These are phyloP conservation scores for Acromyrmex echinatior DNA, from an alignment of 1,140 invertebrate species.

Conservation along the genomic window DNA sequence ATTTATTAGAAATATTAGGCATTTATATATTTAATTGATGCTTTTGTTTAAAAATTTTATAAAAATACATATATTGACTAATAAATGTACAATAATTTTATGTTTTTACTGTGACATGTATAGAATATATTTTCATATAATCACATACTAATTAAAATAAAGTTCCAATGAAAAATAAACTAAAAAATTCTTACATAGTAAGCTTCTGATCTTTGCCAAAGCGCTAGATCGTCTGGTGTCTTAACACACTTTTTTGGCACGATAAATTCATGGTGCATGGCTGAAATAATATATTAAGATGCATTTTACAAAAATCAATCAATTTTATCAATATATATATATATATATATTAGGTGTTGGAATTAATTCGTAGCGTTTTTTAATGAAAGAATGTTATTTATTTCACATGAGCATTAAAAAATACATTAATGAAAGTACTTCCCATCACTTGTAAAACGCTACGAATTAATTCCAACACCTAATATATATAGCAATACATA, in stretches of 20 bases:
- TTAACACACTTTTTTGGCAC: slow-evolving; percentile 91
- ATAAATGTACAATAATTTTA: too few relatives aligned
- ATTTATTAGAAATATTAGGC: too few relatives aligned
- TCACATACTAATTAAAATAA: slow-evolving; percentile 21
- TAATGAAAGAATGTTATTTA: too few relatives aligned
- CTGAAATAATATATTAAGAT: slow-evolving; percentile 71
- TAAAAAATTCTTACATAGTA: slow-evolving; percentile 89
- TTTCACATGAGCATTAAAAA: too few relatives aligned
- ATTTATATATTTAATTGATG: too few relatives aligned
- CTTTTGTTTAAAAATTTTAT: too few relatives aligned
- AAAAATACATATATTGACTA: too few relatives aligned
- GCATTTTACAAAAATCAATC: background rate
- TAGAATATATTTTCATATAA: slow-evolving; percentile 13
- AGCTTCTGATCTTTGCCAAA: slow-evolving; percentile 95
- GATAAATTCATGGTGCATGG: slow-evolving; percentile 88
- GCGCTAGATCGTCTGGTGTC: slow-evolving; percentile 90
- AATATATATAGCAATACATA: slow-evolving; percentile 60
- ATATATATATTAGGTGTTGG: too few relatives aligned
- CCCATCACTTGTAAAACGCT: too few relatives aligned
- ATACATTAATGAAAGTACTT: too few relatives aligned
- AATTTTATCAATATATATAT: background rate
- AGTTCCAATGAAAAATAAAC: slow-evolving; percentile 38
- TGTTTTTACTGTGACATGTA: background rate
- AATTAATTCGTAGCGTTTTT: too few relatives aligned
- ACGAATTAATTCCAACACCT: too few relatives aligned